These are phyloP conservation scores for Tilapia sparmanii DNA, from an alignment of 2,113 vertebrate species.

Conservation along the genomic window DNA sequence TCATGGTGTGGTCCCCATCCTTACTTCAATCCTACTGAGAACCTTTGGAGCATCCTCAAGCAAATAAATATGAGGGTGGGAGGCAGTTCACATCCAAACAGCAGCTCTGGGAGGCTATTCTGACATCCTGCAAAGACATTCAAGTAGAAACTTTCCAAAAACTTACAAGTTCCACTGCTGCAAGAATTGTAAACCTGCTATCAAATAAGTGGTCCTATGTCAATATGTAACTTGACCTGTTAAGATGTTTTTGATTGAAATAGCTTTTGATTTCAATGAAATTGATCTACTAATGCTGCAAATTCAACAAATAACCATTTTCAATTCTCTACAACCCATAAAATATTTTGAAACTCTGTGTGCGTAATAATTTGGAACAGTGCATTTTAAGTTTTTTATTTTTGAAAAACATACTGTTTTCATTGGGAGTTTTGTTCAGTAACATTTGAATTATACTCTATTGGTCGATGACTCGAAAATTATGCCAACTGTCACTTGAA, in stretches of 20 bases:
- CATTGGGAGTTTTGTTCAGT: background rate
- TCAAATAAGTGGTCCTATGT: background rate
- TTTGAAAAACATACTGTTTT: background rate
- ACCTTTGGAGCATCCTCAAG: background rate
- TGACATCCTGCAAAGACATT: background rate
- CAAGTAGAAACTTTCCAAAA: background rate
- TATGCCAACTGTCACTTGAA: background rate
- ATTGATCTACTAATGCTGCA: background rate
- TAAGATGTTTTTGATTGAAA: background rate
- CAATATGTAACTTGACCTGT: background rate
- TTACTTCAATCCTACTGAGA: accelerated
- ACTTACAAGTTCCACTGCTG: background rate
- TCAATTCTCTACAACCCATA: background rate
- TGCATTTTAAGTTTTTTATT: background rate
- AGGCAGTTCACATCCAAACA: background rate
- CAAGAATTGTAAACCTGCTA: background rate
- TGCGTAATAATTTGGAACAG: background rate
- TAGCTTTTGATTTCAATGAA: background rate
- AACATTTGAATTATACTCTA: background rate
- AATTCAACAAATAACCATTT: background rate
- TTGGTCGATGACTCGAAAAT: background rate
- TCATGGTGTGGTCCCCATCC: background rate
- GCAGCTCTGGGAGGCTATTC: background rate
- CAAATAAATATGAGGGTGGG: background rate
- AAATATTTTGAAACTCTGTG: background rate